phyloP scores from a whole-genome alignment of 2,888 invertebrate species.

The Eristalis tenax region DNA sequence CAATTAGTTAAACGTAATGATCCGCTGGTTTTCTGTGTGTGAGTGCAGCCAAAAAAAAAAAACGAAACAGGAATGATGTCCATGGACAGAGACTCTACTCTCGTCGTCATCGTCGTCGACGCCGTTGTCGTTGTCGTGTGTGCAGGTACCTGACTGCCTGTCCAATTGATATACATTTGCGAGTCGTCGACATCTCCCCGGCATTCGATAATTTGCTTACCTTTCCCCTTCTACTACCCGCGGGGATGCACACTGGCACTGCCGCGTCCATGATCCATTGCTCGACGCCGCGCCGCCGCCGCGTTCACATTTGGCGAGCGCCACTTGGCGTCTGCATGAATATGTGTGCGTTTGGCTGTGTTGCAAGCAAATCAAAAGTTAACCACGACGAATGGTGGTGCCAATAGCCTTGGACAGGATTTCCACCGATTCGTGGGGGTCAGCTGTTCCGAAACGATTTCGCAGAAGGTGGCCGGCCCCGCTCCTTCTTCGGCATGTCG shows the following conservation, averaged over 20 bases:
- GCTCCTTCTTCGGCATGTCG: background rate
- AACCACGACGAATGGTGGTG: conserved; percentile 75
- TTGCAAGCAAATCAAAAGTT: conserved; percentile 77
- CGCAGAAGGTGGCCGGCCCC: conserved; percentile 24
- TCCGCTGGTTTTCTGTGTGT: conserved; percentile 12
- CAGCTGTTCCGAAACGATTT: conserved; percentile 46
- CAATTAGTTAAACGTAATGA: conserved; percentile 72
- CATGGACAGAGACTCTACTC: conserved; percentile 20
- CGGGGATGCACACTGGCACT: conserved; percentile 2
- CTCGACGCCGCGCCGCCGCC: background rate
- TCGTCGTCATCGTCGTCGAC: background rate
- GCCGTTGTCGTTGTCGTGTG: conserved; percentile 22
- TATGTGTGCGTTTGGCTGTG: conserved; percentile 31
- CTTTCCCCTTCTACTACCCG: background rate
- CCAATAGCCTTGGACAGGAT: conserved; percentile 50
- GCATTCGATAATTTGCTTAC: conserved; percentile 66
- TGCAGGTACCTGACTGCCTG: conserved; percentile 58
- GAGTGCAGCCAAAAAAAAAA: conserved; percentile 32
- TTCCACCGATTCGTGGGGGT: conserved; percentile 23
- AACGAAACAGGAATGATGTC: background rate
- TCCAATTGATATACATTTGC: conserved; percentile 70
- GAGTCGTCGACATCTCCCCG: conserved; percentile 42
- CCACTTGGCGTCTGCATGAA: conserved; percentile 1
- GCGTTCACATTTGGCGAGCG: background rate
- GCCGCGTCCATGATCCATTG: conserved; percentile 3